Conservation (phyloP, 1,140 invertebrate genomes). For the Dermatophagoides farinae region DNA sequence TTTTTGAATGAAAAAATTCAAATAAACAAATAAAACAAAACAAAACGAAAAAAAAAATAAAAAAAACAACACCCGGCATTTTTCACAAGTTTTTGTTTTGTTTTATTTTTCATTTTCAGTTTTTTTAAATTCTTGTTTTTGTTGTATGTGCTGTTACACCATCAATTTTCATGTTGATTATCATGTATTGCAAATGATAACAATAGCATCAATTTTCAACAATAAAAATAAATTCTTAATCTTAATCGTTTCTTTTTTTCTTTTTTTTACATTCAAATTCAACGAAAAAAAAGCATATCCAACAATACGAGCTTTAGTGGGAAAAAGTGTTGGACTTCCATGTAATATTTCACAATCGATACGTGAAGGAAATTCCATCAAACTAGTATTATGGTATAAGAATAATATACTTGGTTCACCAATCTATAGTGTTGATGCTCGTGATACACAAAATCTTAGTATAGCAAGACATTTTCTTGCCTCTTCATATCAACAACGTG, state of each 20-base stretch:
- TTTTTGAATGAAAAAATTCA: too few species aligned
- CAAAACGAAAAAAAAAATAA: too few species aligned
- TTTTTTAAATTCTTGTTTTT: not conserved
- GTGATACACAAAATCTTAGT: not conserved
- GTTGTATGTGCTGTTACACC: too few species aligned
- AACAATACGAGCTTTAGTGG: not conserved
- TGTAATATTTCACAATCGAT: not conserved
- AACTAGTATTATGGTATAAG: constrained; percentile 12
- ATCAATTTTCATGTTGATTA: too few species aligned
- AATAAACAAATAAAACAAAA: too few species aligned
- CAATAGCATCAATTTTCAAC: too few species aligned
- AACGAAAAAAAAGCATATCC: not conserved
- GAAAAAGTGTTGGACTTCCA: not conserved
- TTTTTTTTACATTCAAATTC: not conserved
- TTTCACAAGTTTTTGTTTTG: too few species aligned
- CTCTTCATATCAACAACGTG: not conserved
- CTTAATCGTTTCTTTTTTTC: not conserved
- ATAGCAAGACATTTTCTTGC: constrained; percentile 8
- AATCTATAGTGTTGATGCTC: constrained; percentile 12
- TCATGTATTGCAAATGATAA: too few species aligned
- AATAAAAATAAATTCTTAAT: not conserved
- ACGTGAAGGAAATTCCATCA: not conserved
- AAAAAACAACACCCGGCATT: too few species aligned
- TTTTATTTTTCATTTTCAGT: not conserved
- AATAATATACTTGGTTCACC: constrained; percentile 9